phyloP scores from a whole-genome alignment of 2,113 vertebrate species.

The Myotis brandtii region DNA sequence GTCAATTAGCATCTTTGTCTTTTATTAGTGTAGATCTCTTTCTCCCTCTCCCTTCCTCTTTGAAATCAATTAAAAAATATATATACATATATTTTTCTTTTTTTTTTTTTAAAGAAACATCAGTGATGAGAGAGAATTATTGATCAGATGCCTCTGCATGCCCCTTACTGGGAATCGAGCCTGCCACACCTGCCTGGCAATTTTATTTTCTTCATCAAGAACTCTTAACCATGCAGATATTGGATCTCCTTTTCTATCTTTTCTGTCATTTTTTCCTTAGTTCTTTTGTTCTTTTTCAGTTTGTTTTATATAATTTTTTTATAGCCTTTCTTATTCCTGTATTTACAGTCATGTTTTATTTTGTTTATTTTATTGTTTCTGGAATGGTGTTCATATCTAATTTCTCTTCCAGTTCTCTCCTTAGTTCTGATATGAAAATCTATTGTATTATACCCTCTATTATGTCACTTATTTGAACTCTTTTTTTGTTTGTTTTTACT shows the following conservation, averaged over 20 bases:
- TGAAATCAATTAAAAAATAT: too few species aligned
- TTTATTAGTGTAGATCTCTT: too few species aligned
- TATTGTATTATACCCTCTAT: neutral
- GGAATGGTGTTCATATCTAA: neutral
- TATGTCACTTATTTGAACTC: neutral
- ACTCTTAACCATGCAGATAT: neutral
- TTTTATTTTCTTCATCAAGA: neutral
- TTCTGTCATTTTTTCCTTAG: neutral
- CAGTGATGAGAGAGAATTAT: too few species aligned
- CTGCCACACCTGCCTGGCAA: too few species aligned
- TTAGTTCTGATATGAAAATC: neutral
- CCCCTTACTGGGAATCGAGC: too few species aligned
- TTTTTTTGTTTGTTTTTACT: neutral
- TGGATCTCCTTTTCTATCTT: neutral
- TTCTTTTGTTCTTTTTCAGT: neutral
- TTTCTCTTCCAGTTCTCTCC: neutral
- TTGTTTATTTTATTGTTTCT: slow-evolving; percentile 1
- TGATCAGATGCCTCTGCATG: too few species aligned
- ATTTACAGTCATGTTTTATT: slow-evolving; percentile 22
- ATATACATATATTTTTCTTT: too few species aligned
- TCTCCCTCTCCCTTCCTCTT: too few species aligned
- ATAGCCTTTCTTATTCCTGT: neutral
- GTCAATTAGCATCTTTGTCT: too few species aligned
- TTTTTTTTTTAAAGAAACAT: too few species aligned
- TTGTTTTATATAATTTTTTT: slow-evolving; percentile 28